A percentile compares a stretch with the other conserved stretches of the same genome.
Evolutionary conservation across 64 coral and sea anemone species (phyloP).

Genomic region (Stichodactyla mertensii): DNA sequence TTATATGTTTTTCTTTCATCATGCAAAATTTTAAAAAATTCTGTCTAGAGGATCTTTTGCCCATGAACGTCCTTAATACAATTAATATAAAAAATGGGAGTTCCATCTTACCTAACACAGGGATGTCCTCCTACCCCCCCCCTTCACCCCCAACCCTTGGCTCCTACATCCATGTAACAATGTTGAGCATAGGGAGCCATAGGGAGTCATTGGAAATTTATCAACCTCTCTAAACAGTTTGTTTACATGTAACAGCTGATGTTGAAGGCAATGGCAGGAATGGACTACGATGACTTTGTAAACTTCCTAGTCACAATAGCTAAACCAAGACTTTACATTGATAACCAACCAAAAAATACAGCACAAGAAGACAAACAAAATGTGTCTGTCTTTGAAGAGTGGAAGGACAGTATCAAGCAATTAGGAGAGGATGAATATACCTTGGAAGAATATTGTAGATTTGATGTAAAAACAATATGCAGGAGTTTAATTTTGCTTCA

Average conservation of each 20-base stretch:
- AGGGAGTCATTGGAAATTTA: no score
- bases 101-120: no score
- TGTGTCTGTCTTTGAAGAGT: slow-evolving; percentile 30
- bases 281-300: slow-evolving; percentile 60
- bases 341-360: neutral
- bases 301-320: slow-evolving; percentile 47
- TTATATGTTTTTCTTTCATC: no score
- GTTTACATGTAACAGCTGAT: slow-evolving; percentile 26
- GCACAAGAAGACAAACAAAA: neutral
- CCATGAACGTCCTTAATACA: no score
- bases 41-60: no score
- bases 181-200: no score
- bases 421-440: slow-evolving; percentile 4
- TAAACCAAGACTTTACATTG: slow-evolving; percentile 21
- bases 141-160: no score
- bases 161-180: no score
- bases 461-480: slow-evolving; percentile 18
- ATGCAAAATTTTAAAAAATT: no score
- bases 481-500: neutral
- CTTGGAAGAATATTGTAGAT: slow-evolving; percentile 28
- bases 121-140: neutral
- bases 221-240: neutral
- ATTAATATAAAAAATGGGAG: no score
- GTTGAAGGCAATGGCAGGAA: slow-evolving; percentile 64
- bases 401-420: slow-evolving; percentile 12